Evolutionary conservation across 2,888 invertebrate genomes (phyloP), one percentile per base, ranked within the genome.

Genomic region (Deilephila elpenor): DNA sequence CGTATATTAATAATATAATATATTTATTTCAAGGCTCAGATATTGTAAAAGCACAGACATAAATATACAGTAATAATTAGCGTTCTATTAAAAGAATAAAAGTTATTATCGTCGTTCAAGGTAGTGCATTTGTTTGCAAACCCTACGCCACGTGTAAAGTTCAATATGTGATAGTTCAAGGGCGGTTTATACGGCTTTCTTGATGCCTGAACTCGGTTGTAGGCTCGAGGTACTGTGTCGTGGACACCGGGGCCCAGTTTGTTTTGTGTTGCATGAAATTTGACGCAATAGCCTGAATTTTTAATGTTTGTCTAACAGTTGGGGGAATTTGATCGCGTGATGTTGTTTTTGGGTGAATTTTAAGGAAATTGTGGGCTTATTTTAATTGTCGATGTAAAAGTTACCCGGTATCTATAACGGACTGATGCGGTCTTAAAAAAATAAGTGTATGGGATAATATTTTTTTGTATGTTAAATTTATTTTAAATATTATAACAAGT

Each of bases 261-360:
- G n/a, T 56, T 56, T 56, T 56, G 19, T 56, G 19, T 56, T 56
- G 56, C 56, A 56, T n/a, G 56, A 56, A 56, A 56, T 56, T 56
- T 56, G n/a, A 56, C 56, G 56, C 56, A 56, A 56, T 56, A n/a
- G n/a, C 56, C 56, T 56, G 56, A 56, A 56, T 56, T 56, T 56
- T 56, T 56, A 56, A 56, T 56, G 56, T 56, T n/a, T 17, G 56
- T 56, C 56, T 56, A 56, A 56, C 56, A n/a, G 56, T 56, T 56
- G 7, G 56, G 56, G 56, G 56, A 56, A 56, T 56, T 56, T 56
- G 56, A 56, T 56, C 56, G 56, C 56, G 56, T 56, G 56, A 56
- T 56, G 56, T 56, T n/a, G 1, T 19, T 56, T 56, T 56, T 56
- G 6, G 56, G 56, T 56, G n/a, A 56, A 56, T 56, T 56, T 56